phyloP scores from a whole-genome alignment of 2,888 invertebrate genomes.

The Conchocele bisecta region DNA sequence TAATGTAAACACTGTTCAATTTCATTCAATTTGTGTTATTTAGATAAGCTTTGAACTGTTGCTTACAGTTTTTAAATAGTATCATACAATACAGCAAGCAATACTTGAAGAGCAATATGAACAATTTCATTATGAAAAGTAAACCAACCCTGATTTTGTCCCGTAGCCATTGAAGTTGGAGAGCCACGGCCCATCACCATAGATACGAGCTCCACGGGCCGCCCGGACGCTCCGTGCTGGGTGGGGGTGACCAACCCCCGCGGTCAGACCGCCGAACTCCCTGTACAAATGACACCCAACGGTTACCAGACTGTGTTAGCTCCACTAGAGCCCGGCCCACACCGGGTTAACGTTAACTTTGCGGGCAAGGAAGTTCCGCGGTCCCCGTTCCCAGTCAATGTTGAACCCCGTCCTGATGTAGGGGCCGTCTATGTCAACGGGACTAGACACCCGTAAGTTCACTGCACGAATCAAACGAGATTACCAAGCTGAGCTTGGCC shows the following conservation, averaged over 20 bases:
- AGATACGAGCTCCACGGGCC: slow-evolving; percentile 58
- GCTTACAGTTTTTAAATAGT: too few relatives aligned
- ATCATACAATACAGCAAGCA: too few relatives aligned
- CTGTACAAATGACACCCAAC: slow-evolving; percentile 90
- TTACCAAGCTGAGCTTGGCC: too few relatives aligned
- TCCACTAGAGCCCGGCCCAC: slow-evolving; percentile 81
- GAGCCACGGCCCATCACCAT: slow-evolving; percentile 52
- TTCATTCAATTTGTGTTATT: too few relatives aligned
- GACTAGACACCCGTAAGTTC: slow-evolving; percentile 93
- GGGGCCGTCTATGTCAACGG: slow-evolving; percentile 84
- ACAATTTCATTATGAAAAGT: too few relatives aligned
- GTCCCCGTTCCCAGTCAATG: slow-evolving; percentile 78
- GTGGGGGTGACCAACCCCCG: slow-evolving; percentile 75
- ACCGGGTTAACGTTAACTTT: slow-evolving; percentile 81
- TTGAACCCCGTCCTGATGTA: slow-evolving; percentile 85
- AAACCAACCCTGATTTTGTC: neutral
- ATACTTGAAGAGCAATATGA: too few relatives aligned
- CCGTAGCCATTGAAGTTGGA: slow-evolving; percentile 55
- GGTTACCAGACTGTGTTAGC: slow-evolving; percentile 84
- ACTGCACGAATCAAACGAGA: too few relatives aligned
- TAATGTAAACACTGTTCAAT: too few relatives aligned
- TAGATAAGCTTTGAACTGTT: too few relatives aligned
- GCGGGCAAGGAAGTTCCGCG: slow-evolving; percentile 80
- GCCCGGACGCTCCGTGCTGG: slow-evolving; percentile 57
- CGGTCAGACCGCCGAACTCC: slow-evolving; percentile 87